Evolutionary conservation across 1,140 invertebrate genomes (phyloP).

Genomic region (Ladona fulva): DNA sequence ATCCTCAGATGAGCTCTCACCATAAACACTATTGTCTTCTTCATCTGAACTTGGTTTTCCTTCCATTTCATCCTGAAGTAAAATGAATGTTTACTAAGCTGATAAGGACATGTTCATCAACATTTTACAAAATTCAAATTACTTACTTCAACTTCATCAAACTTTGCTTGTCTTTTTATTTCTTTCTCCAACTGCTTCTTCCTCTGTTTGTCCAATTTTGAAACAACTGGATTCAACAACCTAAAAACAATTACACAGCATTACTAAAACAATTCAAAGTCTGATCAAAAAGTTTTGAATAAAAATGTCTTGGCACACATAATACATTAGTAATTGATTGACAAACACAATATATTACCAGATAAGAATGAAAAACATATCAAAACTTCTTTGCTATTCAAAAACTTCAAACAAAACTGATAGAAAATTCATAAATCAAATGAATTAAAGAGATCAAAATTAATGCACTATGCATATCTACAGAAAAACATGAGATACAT

Average conservation of each 20-base stretch:
- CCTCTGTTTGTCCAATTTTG: slow-evolving; percentile 61
- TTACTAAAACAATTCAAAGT: slow-evolving; percentile 9
- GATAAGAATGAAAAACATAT: background rate
- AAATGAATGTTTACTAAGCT: background rate
- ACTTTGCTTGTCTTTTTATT: slow-evolving; percentile 39
- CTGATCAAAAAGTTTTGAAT: slow-evolving; percentile 7
- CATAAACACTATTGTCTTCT: slow-evolving; percentile 33
- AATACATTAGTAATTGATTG: background rate
- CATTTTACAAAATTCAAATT: background rate
- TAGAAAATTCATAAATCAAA: too few species aligned
- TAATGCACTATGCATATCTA: too few species aligned
- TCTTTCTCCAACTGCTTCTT: slow-evolving; percentile 42
- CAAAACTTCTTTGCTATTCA: too few species aligned
- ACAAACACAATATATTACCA: background rate
- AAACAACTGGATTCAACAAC: slow-evolving; percentile 81
- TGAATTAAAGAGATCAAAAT: too few species aligned
- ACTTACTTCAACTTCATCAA: slow-evolving; percentile 41
- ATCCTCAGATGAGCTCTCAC: slow-evolving; percentile 54
- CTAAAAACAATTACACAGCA: slow-evolving; percentile 25
- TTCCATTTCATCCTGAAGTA: slow-evolving; percentile 32
- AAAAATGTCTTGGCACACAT: background rate
- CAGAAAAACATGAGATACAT: too few species aligned
- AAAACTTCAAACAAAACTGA: too few species aligned
- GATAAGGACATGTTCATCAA: background rate
- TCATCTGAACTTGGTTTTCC: slow-evolving; percentile 36